Evolutionary conservation across 2,113 vertebrate genomes (phyloP).

Genomic region (Martes martes): DNA sequence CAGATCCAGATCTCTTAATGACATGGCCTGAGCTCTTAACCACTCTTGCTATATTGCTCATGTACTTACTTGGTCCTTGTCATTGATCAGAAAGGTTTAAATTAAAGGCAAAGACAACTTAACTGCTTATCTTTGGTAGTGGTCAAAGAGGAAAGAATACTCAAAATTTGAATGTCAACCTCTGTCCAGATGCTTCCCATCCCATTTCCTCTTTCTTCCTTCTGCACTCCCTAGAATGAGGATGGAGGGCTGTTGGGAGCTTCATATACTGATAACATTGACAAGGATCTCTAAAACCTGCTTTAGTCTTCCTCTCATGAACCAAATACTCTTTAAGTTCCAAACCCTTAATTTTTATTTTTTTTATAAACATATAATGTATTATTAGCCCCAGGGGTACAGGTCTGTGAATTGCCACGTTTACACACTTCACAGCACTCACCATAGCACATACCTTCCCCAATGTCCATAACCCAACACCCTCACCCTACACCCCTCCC

Average conservation of each 20-base stretch:
- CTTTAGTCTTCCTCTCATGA: not conserved
- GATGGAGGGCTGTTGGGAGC: not conserved
- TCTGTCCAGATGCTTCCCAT: not conserved
- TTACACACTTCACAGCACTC: too few species aligned
- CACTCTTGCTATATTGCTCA: not conserved
- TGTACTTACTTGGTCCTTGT: not conserved
- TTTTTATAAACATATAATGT: too few species aligned
- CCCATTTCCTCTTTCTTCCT: not conserved
- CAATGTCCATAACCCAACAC: too few species aligned
- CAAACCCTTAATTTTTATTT: not conserved
- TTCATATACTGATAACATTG: not conserved
- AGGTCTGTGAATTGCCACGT: too few species aligned
- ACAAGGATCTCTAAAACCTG: not conserved
- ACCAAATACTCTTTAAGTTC: not conserved
- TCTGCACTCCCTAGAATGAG: not conserved
- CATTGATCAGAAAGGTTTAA: conserved; percentile 4
- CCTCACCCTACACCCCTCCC: too few species aligned
- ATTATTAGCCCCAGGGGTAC: too few species aligned
- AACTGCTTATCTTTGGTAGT: not conserved
- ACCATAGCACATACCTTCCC: too few species aligned
- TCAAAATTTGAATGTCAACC: not conserved
- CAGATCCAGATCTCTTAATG: not conserved
- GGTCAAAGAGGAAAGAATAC: not conserved
- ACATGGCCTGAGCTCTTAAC: not conserved
- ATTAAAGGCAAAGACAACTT: not conserved